Evolutionary conservation across 2,888 invertebrate genomes (phyloP).

Genomic region (Stenchaetothrips biformis): DNA sequence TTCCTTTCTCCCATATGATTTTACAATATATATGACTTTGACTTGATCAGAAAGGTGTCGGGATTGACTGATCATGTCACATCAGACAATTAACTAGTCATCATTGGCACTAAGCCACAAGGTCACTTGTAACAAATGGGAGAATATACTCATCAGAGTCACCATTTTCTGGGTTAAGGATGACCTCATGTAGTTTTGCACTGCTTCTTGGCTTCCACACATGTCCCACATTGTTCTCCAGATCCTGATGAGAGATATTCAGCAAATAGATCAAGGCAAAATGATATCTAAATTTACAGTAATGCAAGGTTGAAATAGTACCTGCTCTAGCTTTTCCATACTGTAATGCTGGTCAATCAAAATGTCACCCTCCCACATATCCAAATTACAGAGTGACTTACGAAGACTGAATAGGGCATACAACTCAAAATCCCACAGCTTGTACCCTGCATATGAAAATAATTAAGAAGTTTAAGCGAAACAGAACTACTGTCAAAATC

Average conservation of each 20-base stretch:
- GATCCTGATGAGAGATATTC: conserved; percentile 46
- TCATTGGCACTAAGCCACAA: background rate
- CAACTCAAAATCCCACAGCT: conserved; percentile 31
- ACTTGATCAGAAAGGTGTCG: conserved; percentile 25
- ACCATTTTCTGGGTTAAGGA: conserved; percentile 50
- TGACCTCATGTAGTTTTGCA: conserved; percentile 52
- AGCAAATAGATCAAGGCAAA: conserved; percentile 30
- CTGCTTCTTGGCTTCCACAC: conserved; percentile 54
- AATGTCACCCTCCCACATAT: conserved; percentile 29
- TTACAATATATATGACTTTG: conserved; percentile 34
- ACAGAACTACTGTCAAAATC: background rate
- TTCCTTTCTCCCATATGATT: conserved; percentile 28
- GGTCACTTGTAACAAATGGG: conserved; percentile 53
- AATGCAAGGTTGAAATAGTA: conserved; percentile 16
- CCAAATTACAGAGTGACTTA: background rate
- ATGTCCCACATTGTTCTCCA: conserved; percentile 53
- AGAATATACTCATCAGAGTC: conserved; percentile 57
- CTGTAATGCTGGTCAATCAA: conserved; percentile 31
- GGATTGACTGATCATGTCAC: background rate
- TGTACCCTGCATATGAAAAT: conserved; percentile 36
- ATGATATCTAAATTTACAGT: conserved; percentile 27
- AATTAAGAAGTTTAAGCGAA: background rate
- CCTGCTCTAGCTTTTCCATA: conserved; percentile 32
- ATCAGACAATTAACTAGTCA: background rate
- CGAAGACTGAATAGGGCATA: conserved; percentile 30